Evolutionary conservation across 2,888 invertebrate species (phyloP).

Genomic region (Aleiodes leptofemur): DNA sequence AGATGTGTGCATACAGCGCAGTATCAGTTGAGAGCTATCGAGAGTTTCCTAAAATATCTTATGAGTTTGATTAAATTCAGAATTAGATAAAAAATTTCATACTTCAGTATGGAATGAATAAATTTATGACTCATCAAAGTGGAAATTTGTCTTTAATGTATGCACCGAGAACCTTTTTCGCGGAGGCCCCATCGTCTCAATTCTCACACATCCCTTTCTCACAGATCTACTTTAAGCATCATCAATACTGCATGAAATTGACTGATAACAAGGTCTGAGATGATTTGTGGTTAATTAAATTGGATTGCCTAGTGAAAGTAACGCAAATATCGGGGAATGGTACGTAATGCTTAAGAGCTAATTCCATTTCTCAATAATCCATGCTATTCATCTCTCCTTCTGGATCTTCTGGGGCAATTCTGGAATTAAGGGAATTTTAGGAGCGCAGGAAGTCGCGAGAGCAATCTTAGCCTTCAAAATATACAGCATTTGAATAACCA

Average conservation of each 20-base stretch:
- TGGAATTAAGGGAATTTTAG: not conserved
- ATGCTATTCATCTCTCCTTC: slow-evolving; percentile 46
- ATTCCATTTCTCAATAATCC: slow-evolving; percentile 64
- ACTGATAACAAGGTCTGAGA: not conserved
- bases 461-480: slow-evolving; percentile 10
- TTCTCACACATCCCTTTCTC: too few relatives aligned
- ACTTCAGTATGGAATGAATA: too few relatives aligned
- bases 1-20: too few relatives aligned
- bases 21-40: too few relatives aligned
- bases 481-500: not conserved
- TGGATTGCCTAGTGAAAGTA: not conserved
- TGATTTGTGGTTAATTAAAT: too few relatives aligned
- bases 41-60: too few relatives aligned
- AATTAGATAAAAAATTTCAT: too few relatives aligned
- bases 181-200: too few relatives aligned
- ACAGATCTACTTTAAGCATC: not conserved
- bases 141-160: too few relatives aligned
- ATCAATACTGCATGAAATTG: not conserved
- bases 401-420: not conserved
- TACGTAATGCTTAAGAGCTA: slow-evolving; percentile 59
- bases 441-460: slow-evolving; percentile 27
- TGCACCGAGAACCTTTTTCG: too few relatives aligned
- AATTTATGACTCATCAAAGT: too few relatives aligned
- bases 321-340: slow-evolving; percentile 19
- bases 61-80: too few relatives aligned